A percentile compares a stretch with the other conserved stretches of the same genome.
phyloP scores from a whole-genome alignment of 2,113 vertebrate species.

The rat (Rattus norvegicus) region GRCr8 NC_086020.1:114864501-114865000 shows the following conservation, averaged over 20 bases:
- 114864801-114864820: background rate
- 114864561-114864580: background rate
- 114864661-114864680: constrained; percentile 13
- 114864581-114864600: constrained; percentile 24
- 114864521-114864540: constrained; percentile 32
- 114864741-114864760: constrained; percentile 21
- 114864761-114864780: background rate
- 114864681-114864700: constrained; percentile 18
- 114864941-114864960: background rate
- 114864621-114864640: background rate
- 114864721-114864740: constrained; percentile 16
- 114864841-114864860: background rate
- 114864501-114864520: background rate
- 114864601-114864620: background rate
- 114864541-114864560: background rate
- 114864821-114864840: constrained; percentile 2
- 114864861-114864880: background rate
- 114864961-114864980: background rate
- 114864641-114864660: constrained; percentile 34
- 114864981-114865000: background rate
- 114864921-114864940: background rate
- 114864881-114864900: background rate
- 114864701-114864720: constrained; percentile 14
- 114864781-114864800: constrained; percentile 13
- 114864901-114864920: background rate